These are phyloP conservation scores for Agrochola litura DNA, from an alignment of 2,888 invertebrate species.

Conservation along the genomic window DNA sequence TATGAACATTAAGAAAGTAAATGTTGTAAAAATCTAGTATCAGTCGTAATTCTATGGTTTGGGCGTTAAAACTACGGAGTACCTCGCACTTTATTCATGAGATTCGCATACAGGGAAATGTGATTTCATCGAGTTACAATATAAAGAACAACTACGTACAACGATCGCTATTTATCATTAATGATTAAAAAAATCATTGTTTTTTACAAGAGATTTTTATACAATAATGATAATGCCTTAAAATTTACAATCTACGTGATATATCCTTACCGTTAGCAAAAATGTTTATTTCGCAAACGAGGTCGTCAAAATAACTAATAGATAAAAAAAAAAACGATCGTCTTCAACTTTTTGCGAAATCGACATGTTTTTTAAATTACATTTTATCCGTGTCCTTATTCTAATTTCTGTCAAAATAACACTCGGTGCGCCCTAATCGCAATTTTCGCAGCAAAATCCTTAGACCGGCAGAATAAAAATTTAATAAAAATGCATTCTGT, in stretches of 20 bases:
- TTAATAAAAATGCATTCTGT: slow-evolving; percentile 32
- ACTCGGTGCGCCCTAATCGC: slow-evolving; percentile 48
- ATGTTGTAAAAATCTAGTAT: slow-evolving; percentile 55
- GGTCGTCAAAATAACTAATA: not conserved
- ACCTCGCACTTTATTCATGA: slow-evolving; percentile 46
- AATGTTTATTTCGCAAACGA: slow-evolving; percentile 54
- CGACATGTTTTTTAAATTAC: slow-evolving; percentile 31
- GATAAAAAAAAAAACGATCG: not conserved
- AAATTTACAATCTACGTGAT: slow-evolving; percentile 67
- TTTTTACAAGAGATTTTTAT: slow-evolving; percentile 60
- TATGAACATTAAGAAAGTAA: slow-evolving; percentile 58
- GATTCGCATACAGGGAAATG: slow-evolving; percentile 55
- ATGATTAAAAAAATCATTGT: slow-evolving; percentile 59
- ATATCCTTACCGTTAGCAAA: slow-evolving; percentile 54
- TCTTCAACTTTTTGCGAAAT: slow-evolving; percentile 46
- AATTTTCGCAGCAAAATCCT: slow-evolving; percentile 24
- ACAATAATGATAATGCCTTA: slow-evolving; percentile 64
- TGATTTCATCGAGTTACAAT: slow-evolving; percentile 43
- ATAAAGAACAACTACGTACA: slow-evolving; percentile 61
- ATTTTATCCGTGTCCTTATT: slow-evolving; percentile 48
- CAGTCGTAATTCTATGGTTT: slow-evolving; percentile 56
- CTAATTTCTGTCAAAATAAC: slow-evolving; percentile 60
- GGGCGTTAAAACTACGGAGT: slow-evolving; percentile 42
- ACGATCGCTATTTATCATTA: slow-evolving; percentile 53
- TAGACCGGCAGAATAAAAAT: slow-evolving; percentile 39